Evolutionary conservation across 2,797 vertebrate species (phyloP).

Genomic region (Aphelocoma californica): DNA sequence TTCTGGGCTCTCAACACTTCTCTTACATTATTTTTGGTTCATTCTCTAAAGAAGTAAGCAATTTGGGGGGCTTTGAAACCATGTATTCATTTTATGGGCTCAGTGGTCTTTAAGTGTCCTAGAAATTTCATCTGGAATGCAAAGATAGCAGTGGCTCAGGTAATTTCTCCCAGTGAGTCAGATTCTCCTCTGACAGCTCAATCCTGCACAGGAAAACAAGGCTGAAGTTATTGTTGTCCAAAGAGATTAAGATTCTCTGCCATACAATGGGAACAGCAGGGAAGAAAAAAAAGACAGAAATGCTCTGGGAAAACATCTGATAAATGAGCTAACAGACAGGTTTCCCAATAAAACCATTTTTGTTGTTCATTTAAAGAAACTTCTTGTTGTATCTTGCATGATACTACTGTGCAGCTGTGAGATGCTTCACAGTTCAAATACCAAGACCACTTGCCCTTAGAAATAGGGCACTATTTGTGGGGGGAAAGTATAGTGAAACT

Average conservation of each 20-base stretch:
- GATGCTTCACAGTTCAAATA: not conserved
- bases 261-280: not conserved
- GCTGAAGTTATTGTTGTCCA: not conserved
- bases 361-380: not conserved
- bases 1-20: not conserved
- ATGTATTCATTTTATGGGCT: not conserved
- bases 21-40: not conserved
- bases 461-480: not conserved
- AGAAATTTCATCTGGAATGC: not conserved
- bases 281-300: not conserved
- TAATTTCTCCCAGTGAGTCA: not conserved
- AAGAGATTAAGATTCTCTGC: not conserved
- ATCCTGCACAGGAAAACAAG: not conserved
- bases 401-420: not conserved
- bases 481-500: not conserved
- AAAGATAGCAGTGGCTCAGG: not conserved
- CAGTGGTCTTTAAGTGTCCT: not conserved
- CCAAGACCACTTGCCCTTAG: not conserved
- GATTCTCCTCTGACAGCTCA: not conserved
- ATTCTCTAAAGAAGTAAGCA: not conserved
- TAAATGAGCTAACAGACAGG: not conserved
- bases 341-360: not conserved
- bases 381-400: not conserved
- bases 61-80: not conserved
- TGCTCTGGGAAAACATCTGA: not conserved